These are phyloP conservation scores for Dinocampus coccinellae DNA, from an alignment of 2,888 invertebrate species.

Conservation along the genomic window DNA sequence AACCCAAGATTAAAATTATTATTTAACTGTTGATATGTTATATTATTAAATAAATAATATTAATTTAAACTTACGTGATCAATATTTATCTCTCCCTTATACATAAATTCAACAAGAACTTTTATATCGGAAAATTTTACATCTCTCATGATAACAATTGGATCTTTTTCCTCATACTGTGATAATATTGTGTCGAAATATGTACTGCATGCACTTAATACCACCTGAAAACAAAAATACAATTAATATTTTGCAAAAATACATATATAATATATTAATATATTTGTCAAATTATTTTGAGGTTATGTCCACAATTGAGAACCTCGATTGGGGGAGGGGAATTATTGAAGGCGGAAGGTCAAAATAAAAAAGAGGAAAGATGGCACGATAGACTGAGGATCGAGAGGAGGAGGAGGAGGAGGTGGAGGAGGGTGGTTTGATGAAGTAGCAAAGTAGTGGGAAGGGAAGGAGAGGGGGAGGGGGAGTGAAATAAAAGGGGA, in stretches of 20 bases:
- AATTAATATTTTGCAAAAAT: conserved; percentile 14
- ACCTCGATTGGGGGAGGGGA: conserved; percentile 1
- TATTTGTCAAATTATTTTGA: not conserved
- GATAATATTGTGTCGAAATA: conserved; percentile 90
- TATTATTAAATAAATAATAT: conserved; percentile 19
- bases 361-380: conserved; percentile 16
- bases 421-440: not conserved
- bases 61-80: conserved; percentile 81
- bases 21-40: no score
- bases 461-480: not conserved
- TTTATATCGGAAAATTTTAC: conserved; percentile 91
- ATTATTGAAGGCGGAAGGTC: not conserved
- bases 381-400: not conserved
- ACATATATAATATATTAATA: conserved; percentile 14
- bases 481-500: not conserved
- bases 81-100: conserved; percentile 95
- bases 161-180: conserved; percentile 84
- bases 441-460: not conserved
- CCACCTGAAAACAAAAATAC: conserved; percentile 74
- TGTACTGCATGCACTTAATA: conserved; percentile 92
- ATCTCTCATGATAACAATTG: conserved; percentile 89
- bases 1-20: no score
- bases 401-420: not conserved
- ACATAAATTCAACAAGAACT: conserved; percentile 94
- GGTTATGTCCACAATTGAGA: not conserved